These are phyloP conservation scores for Cryptotis parvus DNA, from an alignment of 2,113 vertebrate genomes.

Conservation along the genomic window DNA sequence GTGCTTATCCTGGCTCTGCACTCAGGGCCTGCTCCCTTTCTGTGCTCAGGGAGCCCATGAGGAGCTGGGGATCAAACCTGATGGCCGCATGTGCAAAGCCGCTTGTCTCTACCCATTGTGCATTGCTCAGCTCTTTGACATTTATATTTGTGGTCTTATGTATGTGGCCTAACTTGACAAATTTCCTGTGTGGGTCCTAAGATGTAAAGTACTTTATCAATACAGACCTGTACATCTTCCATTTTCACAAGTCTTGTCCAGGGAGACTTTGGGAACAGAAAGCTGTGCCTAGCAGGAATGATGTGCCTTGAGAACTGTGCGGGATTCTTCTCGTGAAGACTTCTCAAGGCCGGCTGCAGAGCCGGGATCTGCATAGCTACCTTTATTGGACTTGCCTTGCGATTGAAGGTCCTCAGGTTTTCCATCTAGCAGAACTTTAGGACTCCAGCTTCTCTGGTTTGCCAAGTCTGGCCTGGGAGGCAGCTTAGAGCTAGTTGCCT, in stretches of 20 bases:
- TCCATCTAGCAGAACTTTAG: neutral
- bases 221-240: too few relatives aligned
- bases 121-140: neutral
- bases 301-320: neutral
- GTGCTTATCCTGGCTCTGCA: too few relatives aligned
- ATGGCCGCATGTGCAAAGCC: too few relatives aligned
- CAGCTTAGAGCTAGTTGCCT: neutral
- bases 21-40: too few relatives aligned
- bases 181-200: too few relatives aligned
- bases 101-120: too few relatives aligned
- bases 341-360: too few relatives aligned
- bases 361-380: too few relatives aligned
- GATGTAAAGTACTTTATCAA: too few relatives aligned
- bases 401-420: neutral
- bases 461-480: neutral
- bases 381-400: too few relatives aligned
- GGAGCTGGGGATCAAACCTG: too few relatives aligned
- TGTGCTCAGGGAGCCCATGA: too few relatives aligned
- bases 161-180: neutral
- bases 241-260: conserved; percentile 9
- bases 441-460: neutral
- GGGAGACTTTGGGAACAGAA: conserved; percentile 20
- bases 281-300: neutral
- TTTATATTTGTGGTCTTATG: conserved; percentile 61
- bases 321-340: neutral